phyloP scores from a whole-genome alignment of 2,888 invertebrate species.

The Acronicta psi region DNA sequence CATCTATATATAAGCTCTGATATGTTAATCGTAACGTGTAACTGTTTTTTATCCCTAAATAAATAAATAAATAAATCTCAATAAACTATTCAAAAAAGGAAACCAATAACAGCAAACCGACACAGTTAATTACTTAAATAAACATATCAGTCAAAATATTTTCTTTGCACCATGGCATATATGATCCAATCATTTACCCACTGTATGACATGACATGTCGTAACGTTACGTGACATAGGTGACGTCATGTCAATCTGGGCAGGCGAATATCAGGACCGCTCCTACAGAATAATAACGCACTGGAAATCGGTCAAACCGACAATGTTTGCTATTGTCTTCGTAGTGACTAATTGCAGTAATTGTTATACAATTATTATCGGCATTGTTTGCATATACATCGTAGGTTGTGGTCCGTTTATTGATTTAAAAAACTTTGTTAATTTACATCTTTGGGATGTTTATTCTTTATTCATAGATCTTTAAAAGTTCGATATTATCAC shows the following conservation, averaged over 20 bases:
- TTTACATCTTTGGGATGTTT: no score
- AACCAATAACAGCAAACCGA: neutral
- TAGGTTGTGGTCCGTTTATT: neutral
- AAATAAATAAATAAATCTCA: slow-evolving; percentile 22
- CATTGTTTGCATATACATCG: slow-evolving; percentile 18
- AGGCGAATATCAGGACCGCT: slow-evolving; percentile 72
- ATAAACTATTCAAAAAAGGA: no score
- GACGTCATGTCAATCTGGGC: slow-evolving; percentile 66
- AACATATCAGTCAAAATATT: slow-evolving; percentile 25
- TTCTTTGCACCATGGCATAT: slow-evolving; percentile 29
- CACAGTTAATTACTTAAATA: slow-evolving; percentile 16
- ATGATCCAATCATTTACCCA: slow-evolving; percentile 43
- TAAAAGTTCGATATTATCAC: no score
- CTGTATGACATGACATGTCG: slow-evolving; percentile 24
- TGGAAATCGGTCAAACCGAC: slow-evolving; percentile 71
- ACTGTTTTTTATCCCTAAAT: no score
- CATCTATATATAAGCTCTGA: no score
- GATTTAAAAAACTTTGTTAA: neutral
- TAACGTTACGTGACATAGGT: slow-evolving; percentile 69
- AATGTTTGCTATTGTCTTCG: slow-evolving; percentile 73
- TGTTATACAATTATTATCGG: slow-evolving; percentile 38
- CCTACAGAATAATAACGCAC: slow-evolving; percentile 66
- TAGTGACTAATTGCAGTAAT: slow-evolving; percentile 76
- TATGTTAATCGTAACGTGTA: no score
- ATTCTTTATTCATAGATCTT: no score